phyloP scores from a whole-genome alignment of 2,888 invertebrate genomes.

The Lithophane socia region DNA sequence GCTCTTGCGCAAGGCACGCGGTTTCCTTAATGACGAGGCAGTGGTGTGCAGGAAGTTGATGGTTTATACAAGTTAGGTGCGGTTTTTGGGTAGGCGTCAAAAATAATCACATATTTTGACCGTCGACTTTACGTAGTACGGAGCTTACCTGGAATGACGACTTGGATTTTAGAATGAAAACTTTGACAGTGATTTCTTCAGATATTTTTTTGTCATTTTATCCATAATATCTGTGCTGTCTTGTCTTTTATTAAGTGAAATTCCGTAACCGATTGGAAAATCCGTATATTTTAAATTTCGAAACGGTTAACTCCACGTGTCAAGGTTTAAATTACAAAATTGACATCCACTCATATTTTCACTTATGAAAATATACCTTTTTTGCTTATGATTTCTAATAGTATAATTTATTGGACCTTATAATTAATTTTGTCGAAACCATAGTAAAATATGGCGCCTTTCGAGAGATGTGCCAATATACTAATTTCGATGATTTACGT shows the following conservation, averaged over 20 bases:
- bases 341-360: constrained; percentile 9
- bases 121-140: neutral
- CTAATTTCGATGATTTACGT: neutral
- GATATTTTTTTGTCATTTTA: neutral
- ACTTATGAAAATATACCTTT: neutral
- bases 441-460: constrained; percentile 14
- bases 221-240: neutral
- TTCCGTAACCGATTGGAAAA: neutral
- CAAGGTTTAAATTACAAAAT: constrained; percentile 41
- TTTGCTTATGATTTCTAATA: neutral
- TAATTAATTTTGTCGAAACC: constrained; percentile 6
- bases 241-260: neutral
- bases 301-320: constrained; percentile 13
- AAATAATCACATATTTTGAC: neutral
- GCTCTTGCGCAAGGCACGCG: constrained; percentile 71
- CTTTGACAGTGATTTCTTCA: neutral
- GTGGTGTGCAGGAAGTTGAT: constrained; percentile 69
- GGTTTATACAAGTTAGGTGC: constrained; percentile 7
- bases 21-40: constrained; percentile 72
- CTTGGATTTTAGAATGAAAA: neutral
- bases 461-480: constrained; percentile 28
- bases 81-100: constrained; percentile 21
- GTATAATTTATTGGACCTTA: constrained; percentile 20
- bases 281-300: constrained; percentile 6
- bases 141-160: too few species aligned